These are phyloP conservation scores for Mamestra brassicae DNA, from an alignment of 2,888 invertebrate species.

Conservation along the genomic window DNA sequence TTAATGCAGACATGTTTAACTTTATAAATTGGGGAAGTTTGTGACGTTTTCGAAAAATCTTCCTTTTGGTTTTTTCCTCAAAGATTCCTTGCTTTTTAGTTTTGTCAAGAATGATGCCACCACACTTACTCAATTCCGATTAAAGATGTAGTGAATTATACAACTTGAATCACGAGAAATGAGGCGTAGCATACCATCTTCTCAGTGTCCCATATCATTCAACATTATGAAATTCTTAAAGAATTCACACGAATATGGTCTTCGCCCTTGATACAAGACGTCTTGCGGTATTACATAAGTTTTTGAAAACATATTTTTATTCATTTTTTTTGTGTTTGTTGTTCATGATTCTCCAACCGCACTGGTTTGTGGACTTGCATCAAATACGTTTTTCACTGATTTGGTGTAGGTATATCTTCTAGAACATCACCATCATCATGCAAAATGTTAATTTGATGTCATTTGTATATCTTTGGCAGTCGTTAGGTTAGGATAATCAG, in stretches of 20 bases:
- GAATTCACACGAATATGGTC: conserved; percentile 44
- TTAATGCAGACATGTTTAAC: neutral
- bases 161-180: conserved; percentile 23
- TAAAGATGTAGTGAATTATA: conserved; percentile 43
- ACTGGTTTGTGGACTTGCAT: neutral
- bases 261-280: conserved; percentile 49
- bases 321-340: conserved; percentile 13
- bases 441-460: neutral
- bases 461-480: neutral
- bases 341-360: neutral
- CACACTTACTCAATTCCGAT: conserved; percentile 45
- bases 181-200: conserved; percentile 36
- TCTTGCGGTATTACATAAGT: conserved; percentile 34
- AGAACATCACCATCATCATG: too few relatives aligned
- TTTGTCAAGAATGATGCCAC: conserved; percentile 14
- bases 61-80: neutral
- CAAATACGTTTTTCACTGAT: too few relatives aligned
- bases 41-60: neutral
- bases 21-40: neutral
- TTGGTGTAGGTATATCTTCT: too few relatives aligned
- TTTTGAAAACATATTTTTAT: conserved; percentile 18
- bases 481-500: too few relatives aligned
- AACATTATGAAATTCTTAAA: conserved; percentile 51
- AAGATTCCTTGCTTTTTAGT: neutral
- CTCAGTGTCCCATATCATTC: conserved; percentile 39